Evolutionary conservation across 2,113 vertebrate species (phyloP), one percentile per base, ranked within the genome.

Genomic region (Vulpes lagopus): DNA sequence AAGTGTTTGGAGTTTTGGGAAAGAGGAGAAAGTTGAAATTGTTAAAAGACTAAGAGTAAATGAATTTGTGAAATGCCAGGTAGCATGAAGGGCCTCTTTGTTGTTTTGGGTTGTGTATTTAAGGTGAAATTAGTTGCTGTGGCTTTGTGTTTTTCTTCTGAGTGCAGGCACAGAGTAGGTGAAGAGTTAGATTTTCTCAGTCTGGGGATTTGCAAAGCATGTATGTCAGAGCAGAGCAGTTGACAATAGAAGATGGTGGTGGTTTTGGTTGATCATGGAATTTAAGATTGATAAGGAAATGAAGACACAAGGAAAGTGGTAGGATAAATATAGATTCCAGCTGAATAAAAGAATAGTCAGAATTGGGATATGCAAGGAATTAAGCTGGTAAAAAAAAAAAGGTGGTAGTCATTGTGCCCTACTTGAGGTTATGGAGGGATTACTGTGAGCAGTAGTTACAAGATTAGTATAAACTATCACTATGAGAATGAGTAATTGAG

Each of bases 181-280:
- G 73, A 93, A 89, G 27, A 88, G n/a, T 88, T 91, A 67, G 35
- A 59, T 92, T 93, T 90, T 87, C 53, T 17, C 35, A 78, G 74
- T 27, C 60, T 92, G 92, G 27, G 19, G 12, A 81, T 95, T 96
- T 97, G 53, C 59, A 64, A 49, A 64, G 30, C 30, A 2, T 76
- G 2, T 8, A 3, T 79, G 76, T 55, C 15, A 51, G 22, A 96
- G 11, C 64, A 89, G 59, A 94, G 38, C 11, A 67, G 8, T 65
- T 90, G 67, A 89, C 23, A 89, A 49, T 69, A 51, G 20, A 91
- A 91, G 83, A 64, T 3, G 53, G 11, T 43, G 22, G 69, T 60
- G 9, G 23, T 88, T 92, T 78, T 82, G 12, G 49, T 73, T 95
- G 38, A 64, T 85, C 10, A 0, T 93, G 22, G 32, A 69, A 87